Evolutionary conservation across 2,113 vertebrate genomes (phyloP).

Genomic region (Cacatua alba): DNA sequence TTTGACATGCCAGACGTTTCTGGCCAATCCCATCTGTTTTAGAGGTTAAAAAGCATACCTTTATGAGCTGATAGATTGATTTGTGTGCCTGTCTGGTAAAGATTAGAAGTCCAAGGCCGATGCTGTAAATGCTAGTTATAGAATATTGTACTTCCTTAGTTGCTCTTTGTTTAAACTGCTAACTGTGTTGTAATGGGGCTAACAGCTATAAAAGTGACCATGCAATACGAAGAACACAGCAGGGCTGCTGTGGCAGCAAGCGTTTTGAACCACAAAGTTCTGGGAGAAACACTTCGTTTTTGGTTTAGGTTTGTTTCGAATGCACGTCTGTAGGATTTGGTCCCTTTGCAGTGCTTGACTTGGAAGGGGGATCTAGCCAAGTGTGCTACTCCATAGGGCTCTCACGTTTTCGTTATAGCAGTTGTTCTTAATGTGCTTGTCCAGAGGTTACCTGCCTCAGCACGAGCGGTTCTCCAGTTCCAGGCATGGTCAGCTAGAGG

Average conservation of each 20-base stretch:
- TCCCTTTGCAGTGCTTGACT: neutral
- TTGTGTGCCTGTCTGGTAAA: conserved; percentile 90
- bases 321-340: neutral
- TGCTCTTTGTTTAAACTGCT: conserved; percentile 75
- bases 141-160: conserved; percentile 74
- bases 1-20: conserved; percentile 93
- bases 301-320: neutral
- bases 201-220: conserved; percentile 46
- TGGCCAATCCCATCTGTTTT: conserved; percentile 91
- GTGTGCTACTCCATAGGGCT: rapidly evolving
- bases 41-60: conserved; percentile 94
- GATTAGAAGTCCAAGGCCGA: conserved; percentile 95
- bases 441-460: neutral
- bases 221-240: neutral
- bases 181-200: conserved; percentile 67
- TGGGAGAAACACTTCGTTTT: neutral
- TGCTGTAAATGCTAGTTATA: conserved; percentile 84
- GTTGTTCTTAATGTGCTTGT: neutral
- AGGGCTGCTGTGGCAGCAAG: neutral
- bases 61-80: conserved; percentile 96
- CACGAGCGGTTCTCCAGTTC: neutral
- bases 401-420: rapidly evolving
- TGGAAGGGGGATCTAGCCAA: neutral
- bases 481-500: neutral
- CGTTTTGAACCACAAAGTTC: neutral